Percentiles rank a stretch among this genome's conserved stretches.
These are phyloP conservation scores for Eustalomyia histrio DNA, from an alignment of 2,888 invertebrate genomes.

Conservation along the genomic window DNA sequence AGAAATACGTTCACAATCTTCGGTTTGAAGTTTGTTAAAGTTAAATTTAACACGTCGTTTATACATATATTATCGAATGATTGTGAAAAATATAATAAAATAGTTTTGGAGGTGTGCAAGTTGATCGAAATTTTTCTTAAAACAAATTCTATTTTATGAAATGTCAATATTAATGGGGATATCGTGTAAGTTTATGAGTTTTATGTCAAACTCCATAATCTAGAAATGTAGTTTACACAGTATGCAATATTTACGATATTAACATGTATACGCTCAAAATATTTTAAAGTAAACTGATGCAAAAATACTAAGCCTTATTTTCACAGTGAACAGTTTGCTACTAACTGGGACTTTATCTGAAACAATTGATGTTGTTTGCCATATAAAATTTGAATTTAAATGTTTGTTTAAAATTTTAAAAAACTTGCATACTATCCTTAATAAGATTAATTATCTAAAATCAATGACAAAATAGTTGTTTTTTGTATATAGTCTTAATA, in stretches of 20 bases:
- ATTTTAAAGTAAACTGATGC: too few relatives aligned
- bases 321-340: too few relatives aligned
- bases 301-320: too few relatives aligned
- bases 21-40: constrained; percentile 4
- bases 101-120: neutral
- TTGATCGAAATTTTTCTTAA: neutral
- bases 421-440: neutral
- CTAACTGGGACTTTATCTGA: too few relatives aligned
- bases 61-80: neutral
- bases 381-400: neutral
- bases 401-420: neutral
- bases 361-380: too few relatives aligned
- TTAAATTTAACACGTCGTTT: neutral
- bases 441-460: neutral
- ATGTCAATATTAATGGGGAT: too few relatives aligned
- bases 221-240: too few relatives aligned
- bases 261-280: too few relatives aligned
- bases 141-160: too few relatives aligned
- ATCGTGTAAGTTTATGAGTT: too few relatives aligned
- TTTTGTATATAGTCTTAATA: constrained; percentile 32
- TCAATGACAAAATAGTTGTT: constrained; percentile 7
- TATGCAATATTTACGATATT: too few relatives aligned
- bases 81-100: neutral
- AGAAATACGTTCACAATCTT: neutral
- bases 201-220: too few relatives aligned